Conservation (phyloP, 1,140 invertebrate species). For the Conus ventricosus region DNA sequence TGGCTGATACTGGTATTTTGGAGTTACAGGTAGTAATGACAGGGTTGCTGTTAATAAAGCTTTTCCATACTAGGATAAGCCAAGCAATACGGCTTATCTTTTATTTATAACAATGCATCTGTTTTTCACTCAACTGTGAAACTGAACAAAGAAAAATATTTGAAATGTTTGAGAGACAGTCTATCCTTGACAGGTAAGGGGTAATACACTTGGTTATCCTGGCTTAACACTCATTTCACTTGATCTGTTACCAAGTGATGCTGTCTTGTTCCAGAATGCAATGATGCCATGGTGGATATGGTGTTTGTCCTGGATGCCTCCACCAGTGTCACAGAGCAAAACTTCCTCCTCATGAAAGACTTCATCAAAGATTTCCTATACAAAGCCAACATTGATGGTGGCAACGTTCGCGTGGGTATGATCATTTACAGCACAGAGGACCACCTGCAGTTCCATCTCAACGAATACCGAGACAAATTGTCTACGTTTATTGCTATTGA, state of each 20-base stretch:
- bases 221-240: too few relatives aligned
- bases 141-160: too few relatives aligned
- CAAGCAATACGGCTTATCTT: conserved; percentile 30
- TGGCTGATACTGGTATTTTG: too few relatives aligned
- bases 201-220: too few relatives aligned
- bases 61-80: too few relatives aligned
- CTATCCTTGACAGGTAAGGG: too few relatives aligned
- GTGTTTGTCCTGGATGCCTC: conserved; percentile 62
- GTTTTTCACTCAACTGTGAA: too few relatives aligned
- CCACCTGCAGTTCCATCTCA: conserved; percentile 59
- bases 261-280: background rate
- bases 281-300: conserved; percentile 53
- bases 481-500: conserved; percentile 55
- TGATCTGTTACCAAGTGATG: too few relatives aligned
- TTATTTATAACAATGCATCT: too few relatives aligned
- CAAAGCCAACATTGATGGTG: conserved; percentile 47
- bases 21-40: too few relatives aligned
- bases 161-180: too few relatives aligned
- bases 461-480: conserved; percentile 46
- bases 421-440: conserved; percentile 44
- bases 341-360: conserved; percentile 46
- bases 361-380: conserved; percentile 48
- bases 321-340: conserved; percentile 49
- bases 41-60: conserved; percentile 38
- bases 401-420: conserved; percentile 48